These are phyloP conservation scores for Pedetes capensis DNA, from an alignment of 2,113 vertebrate species.

Conservation along the genomic window DNA sequence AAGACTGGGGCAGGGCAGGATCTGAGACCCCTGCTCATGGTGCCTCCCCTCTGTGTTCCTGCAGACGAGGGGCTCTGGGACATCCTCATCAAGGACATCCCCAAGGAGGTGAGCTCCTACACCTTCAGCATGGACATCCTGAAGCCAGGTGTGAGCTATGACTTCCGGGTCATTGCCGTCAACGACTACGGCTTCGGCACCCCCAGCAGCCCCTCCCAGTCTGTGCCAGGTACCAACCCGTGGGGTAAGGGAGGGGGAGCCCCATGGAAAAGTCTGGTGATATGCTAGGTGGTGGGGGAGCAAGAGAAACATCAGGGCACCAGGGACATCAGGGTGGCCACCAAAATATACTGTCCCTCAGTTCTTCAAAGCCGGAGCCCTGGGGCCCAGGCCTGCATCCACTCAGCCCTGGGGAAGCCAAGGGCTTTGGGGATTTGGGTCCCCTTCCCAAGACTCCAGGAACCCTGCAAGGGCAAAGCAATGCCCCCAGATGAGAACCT, in stretches of 20 bases:
- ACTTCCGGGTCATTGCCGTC: constrained; percentile 96
- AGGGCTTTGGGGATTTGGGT: neutral
- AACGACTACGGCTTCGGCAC: constrained; percentile 96
- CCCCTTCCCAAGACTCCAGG: neutral
- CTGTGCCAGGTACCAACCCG: constrained; percentile 89
- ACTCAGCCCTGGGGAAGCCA: neutral
- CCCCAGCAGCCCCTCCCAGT: constrained; percentile 94
- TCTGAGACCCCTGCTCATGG: neutral
- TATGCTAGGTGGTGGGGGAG: neutral
- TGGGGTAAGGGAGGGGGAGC: neutral
- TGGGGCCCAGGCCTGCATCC: neutral
- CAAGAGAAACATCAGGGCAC: neutral
- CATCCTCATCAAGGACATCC: constrained; percentile 98
- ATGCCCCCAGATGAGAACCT: neutral
- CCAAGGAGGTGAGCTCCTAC: constrained; percentile 96
- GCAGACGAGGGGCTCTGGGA: constrained; percentile 98
- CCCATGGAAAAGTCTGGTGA: neutral
- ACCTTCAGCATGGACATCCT: constrained; percentile 97
- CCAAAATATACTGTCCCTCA: neutral
- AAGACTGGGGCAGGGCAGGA: neutral
- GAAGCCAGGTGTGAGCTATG: constrained; percentile 96
- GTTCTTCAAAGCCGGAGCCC: accelerated
- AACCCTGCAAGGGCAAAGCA: neutral
- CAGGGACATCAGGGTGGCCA: accelerated
- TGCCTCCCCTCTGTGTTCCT: neutral